Evolutionary conservation across 2,888 invertebrate genomes (phyloP).

Genomic region (Copidosoma aretas): DNA sequence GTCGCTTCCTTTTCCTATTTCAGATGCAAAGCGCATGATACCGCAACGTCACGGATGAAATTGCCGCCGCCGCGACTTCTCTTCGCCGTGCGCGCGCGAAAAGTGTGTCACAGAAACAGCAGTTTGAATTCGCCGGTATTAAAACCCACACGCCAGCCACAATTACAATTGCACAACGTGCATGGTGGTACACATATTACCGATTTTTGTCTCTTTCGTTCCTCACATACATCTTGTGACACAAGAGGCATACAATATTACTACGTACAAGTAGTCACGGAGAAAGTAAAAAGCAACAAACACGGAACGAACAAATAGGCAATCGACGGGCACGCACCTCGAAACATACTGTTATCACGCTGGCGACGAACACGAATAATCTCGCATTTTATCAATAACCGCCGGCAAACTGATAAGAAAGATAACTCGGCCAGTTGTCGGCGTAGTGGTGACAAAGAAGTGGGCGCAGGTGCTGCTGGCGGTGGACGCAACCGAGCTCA

Average conservation of each 20-base stretch:
- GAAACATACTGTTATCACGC: neutral
- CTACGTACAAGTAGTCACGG: no score
- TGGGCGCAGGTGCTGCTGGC: conserved; percentile 5
- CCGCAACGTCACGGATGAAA: neutral
- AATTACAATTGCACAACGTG: no score
- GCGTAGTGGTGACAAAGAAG: neutral
- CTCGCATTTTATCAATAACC: conserved; percentile 41
- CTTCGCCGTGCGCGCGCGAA: conserved; percentile 1
- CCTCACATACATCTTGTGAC: no score
- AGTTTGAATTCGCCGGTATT: neutral
- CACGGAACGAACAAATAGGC: no score
- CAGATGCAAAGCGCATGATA: conserved; percentile 51
- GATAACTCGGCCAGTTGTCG: conserved; percentile 48
- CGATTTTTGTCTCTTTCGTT: no score
- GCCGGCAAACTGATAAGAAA: conserved; percentile 54
- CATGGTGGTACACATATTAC: no score
- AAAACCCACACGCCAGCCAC: neutral
- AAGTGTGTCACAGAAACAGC: neutral
- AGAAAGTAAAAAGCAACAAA: no score
- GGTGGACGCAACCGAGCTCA: conserved; percentile 16
- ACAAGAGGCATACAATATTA: no score
- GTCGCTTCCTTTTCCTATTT: conserved; percentile 56
- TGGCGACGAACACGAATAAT: neutral
- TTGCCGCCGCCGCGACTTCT: neutral
- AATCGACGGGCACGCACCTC: neutral